Base-by-base conservation (phyloP, 2,797 vertebrate species). In the Danio tinwini region DNA sequence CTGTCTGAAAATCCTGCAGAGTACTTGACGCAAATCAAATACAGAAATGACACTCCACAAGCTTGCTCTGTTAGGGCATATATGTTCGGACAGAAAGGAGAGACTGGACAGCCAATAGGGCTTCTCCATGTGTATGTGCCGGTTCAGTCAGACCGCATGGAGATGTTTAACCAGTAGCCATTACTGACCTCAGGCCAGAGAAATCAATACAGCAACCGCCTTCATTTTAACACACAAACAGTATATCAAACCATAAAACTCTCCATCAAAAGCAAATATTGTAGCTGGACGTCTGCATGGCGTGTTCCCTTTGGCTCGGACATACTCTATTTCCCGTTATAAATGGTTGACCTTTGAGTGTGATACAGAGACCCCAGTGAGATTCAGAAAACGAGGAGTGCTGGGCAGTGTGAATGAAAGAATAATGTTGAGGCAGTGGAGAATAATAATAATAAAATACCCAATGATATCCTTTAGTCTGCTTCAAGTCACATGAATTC, bases 301-400 rank as follows among this genome's bases (percentile, higher is more conserved):
- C 1, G 16, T 73, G 70, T 64, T 80, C 39, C 69, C 67, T 44
- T 59, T 49, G 50, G 39, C 42, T 62, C 14, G 45, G 45, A 73
- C 49, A 64, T 73, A 59, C n/a, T 80, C 21, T 55, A 55, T 72
- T 79, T 79, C 11, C 52, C 65, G 45, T 72, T 52, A 63, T 61
- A 80, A 74, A 78, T 68, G 21, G 68, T 40, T 84, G 80, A 78
- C 82, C 70, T 86, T 84, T 82, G 61, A 71, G 71, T 62, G 53
- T n/a, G 12, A 39, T 17, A 50, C 13, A 64, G 45, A 74, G 58
- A 63, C 14, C 63, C 37, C 44, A 72, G 75, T 59, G 14, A 50
- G 45, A 47, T 47, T 81, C 14, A 1, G 14, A 56, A 45, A 53
- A 50, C 53, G 39, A 11, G 52, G 29, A n/a, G 49, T 10, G 10